phyloP scores from a whole-genome alignment of 2,113 vertebrate genomes.

The Microtus montanus region DNA sequence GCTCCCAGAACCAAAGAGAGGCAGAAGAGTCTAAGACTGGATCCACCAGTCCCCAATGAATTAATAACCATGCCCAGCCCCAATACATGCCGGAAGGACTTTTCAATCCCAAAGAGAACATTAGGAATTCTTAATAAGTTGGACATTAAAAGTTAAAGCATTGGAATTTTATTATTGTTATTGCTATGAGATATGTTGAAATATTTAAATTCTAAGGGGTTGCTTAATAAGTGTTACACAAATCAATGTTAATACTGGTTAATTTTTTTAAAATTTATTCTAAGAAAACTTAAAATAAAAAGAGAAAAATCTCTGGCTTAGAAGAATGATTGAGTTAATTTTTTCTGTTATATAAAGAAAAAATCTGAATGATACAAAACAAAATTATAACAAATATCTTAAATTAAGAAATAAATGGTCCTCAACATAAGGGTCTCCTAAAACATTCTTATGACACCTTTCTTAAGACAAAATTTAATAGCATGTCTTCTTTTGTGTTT shows the following conservation, averaged over 20 bases:
- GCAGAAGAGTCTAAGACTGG: constrained; percentile 57
- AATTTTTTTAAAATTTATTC: constrained; percentile 28
- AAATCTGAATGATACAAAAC: background rate
- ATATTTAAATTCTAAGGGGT: constrained; percentile 34
- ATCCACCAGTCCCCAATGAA: constrained; percentile 68
- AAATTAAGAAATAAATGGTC: background rate
- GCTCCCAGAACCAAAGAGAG: constrained; percentile 69
- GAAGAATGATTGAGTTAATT: background rate
- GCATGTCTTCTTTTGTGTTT: background rate
- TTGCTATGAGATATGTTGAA: constrained; percentile 49
- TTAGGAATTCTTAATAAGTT: constrained; percentile 57
- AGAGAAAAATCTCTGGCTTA: constrained; percentile 13
- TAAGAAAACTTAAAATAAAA: constrained; percentile 43
- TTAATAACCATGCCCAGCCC: constrained; percentile 62
- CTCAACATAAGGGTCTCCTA: background rate
- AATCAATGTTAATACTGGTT: constrained; percentile 46
- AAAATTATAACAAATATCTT: constrained; percentile 32
- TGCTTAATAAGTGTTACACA: constrained; percentile 30
- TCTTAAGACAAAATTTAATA: constrained; percentile 24
- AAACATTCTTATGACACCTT: constrained; percentile 11
- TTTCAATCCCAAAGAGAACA: constrained; percentile 52
- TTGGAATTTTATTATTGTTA: constrained; percentile 33
- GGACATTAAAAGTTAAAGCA: constrained; percentile 61
- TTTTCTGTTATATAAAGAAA: background rate
- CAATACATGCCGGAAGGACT: constrained; percentile 46